Evolutionary conservation across 2,113 vertebrate genomes (phyloP).

Genomic region (Zootoca vivipara): DNA sequence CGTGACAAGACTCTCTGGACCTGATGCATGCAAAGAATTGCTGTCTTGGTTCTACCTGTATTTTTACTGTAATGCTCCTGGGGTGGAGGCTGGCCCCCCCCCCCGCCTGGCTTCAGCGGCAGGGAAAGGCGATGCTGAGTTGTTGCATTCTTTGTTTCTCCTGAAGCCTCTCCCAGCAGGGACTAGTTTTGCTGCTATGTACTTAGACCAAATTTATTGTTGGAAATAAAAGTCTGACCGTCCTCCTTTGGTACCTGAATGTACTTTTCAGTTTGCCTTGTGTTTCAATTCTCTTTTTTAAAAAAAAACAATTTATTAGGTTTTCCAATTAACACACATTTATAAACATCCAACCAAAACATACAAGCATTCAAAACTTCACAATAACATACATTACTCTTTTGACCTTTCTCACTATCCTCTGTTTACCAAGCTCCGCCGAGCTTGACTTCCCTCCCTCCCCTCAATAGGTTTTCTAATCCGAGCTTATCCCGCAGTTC

Average conservation of each 20-base stretch:
- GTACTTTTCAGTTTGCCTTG: not conserved
- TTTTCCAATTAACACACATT: too few species aligned
- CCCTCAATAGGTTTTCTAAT: too few species aligned
- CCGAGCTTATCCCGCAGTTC: too few species aligned
- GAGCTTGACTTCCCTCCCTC: too few species aligned
- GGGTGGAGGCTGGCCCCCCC: not conserved
- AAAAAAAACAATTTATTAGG: too few species aligned
- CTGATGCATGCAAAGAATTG: not conserved
- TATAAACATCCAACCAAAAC: too few species aligned
- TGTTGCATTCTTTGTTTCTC: not conserved
- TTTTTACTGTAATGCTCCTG: not conserved
- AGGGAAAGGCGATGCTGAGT: too few species aligned
- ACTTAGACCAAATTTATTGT: slow-evolving; percentile 6
- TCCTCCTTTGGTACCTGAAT: not conserved
- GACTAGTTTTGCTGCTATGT: slow-evolving; percentile 2
- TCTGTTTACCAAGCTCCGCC: too few species aligned
- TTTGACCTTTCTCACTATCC: too few species aligned
- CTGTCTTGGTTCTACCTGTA: not conserved
- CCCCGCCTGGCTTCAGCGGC: too few species aligned
- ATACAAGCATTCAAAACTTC: too few species aligned
- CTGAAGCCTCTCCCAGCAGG: not conserved
- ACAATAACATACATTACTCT: too few species aligned
- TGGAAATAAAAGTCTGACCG: not conserved
- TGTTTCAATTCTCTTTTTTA: not conserved
- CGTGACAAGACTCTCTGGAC: not conserved